Conservation (phyloP, 1,140 invertebrate genomes). For the Rhizoglyphus robini region DNA sequence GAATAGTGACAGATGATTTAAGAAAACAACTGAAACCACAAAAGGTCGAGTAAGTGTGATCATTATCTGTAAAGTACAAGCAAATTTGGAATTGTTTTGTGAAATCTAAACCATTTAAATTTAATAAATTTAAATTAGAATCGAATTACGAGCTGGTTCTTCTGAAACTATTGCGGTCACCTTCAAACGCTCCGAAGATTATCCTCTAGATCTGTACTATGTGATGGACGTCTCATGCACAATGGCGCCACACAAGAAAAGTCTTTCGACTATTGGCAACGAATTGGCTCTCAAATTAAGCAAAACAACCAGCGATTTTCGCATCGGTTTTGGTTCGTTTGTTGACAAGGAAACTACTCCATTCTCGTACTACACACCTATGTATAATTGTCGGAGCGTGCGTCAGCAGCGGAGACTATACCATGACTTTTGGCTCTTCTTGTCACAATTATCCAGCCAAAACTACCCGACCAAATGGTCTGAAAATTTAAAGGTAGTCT, state of each 20-base stretch:
- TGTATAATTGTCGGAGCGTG: no score
- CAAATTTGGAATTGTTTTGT: no score
- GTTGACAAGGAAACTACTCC: conserved; percentile 97
- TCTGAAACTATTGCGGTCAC: conserved; percentile 28
- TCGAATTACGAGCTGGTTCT: neutral
- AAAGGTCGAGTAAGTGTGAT: no score
- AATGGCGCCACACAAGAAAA: conserved; percentile 59
- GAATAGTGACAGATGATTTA: neutral
- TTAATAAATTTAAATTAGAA: no score
- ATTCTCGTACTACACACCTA: conserved; percentile 49
- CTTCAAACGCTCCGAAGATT: conserved; percentile 51
- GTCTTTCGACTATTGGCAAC: conserved; percentile 11
- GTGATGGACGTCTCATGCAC: conserved; percentile 67
- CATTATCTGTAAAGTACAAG: no score
- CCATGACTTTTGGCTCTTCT: no score
- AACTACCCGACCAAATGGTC: no score
- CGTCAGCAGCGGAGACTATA: no score
- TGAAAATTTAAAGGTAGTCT: no score
- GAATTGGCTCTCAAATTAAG: conserved; percentile 43
- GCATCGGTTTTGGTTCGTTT: conserved; percentile 89
- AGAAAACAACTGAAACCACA: neutral
- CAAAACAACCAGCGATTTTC: conserved; percentile 76
- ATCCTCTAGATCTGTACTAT: conserved; percentile 76
- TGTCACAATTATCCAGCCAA: no score
- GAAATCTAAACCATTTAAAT: no score